phyloP scores from a whole-genome alignment of 2,113 vertebrate species.

The Sorex araneus region DNA sequence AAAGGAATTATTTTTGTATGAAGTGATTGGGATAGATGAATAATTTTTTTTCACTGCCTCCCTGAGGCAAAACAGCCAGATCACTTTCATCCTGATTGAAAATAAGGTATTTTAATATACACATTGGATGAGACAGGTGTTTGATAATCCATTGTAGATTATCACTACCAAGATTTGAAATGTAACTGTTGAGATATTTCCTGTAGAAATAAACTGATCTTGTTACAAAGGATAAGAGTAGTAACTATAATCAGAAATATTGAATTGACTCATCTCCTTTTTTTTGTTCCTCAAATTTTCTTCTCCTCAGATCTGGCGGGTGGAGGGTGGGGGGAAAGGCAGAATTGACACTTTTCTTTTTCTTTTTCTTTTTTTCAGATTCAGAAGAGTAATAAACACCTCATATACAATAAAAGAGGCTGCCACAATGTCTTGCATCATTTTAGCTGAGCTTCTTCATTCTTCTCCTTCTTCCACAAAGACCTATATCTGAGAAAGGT shows the following conservation, averaged over 20 bases:
- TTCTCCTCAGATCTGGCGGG: constrained; percentile 73
- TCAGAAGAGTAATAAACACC: constrained; percentile 90
- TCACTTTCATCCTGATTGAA: neutral
- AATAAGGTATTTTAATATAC: constrained; percentile 12
- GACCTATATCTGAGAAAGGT: constrained; percentile 88
- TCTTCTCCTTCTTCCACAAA: constrained; percentile 88
- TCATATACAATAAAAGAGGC: constrained; percentile 86
- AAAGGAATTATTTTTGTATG: constrained; percentile 27
- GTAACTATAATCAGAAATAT: constrained; percentile 2
- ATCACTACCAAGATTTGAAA: neutral
- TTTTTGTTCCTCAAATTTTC: constrained; percentile 72
- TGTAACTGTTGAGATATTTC: neutral
- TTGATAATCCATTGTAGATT: neutral
- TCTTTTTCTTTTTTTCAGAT: constrained; percentile 92
- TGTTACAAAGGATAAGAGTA: neutral
- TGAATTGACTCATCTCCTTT: neutral
- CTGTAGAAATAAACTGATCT: neutral
- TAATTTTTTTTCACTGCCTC: neutral
- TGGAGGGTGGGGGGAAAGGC: constrained; percentile 80
- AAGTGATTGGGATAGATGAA: constrained; percentile 6
- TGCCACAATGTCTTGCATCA: constrained; percentile 88
- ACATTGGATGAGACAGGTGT: neutral
- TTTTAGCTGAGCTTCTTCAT: constrained; percentile 91
- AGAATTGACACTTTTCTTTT: constrained; percentile 88
- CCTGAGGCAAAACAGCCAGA: neutral